Conservation (phyloP, 2,113 vertebrate species). For the Sturnira hondurensis region DNA sequence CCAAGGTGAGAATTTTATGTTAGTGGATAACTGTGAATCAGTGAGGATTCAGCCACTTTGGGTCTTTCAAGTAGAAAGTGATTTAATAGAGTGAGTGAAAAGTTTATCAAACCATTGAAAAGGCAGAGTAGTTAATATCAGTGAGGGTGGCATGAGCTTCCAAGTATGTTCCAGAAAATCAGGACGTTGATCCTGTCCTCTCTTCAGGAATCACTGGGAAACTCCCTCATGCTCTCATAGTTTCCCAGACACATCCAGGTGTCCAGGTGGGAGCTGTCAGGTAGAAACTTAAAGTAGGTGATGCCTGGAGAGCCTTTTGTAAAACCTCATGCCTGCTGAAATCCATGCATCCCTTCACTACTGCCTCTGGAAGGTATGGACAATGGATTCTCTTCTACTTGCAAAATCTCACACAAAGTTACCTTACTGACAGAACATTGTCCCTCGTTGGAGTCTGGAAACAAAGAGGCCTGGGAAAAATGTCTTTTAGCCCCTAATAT, state of each 20-base stretch:
- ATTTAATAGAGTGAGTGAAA: background rate
- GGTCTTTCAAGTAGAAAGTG: background rate
- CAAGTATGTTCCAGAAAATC: background rate
- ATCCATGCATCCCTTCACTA: too few relatives aligned
- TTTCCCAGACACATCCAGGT: background rate
- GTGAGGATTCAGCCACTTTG: background rate
- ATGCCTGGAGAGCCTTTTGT: background rate
- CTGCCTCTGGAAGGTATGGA: background rate
- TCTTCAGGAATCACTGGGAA: background rate
- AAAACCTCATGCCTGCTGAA: background rate
- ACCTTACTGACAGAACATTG: background rate
- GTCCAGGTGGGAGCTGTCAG: background rate
- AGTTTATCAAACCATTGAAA: background rate
- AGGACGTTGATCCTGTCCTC: background rate
- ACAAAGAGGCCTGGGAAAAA: background rate
- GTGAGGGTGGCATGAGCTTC: background rate
- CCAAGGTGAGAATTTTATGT: background rate
- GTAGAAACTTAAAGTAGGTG: background rate
- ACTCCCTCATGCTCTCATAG: background rate
- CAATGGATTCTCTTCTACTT: background rate
- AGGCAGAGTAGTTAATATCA: background rate
- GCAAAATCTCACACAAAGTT: background rate
- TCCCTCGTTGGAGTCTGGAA: background rate
- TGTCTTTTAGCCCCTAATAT: background rate
- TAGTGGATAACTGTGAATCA: background rate